A percentile compares a stretch with the other conserved stretches of the same genome.
These are phyloP conservation scores for Lepidurus arcticus DNA, from an alignment of 1,140 invertebrate species.

Conservation along the genomic window DNA sequence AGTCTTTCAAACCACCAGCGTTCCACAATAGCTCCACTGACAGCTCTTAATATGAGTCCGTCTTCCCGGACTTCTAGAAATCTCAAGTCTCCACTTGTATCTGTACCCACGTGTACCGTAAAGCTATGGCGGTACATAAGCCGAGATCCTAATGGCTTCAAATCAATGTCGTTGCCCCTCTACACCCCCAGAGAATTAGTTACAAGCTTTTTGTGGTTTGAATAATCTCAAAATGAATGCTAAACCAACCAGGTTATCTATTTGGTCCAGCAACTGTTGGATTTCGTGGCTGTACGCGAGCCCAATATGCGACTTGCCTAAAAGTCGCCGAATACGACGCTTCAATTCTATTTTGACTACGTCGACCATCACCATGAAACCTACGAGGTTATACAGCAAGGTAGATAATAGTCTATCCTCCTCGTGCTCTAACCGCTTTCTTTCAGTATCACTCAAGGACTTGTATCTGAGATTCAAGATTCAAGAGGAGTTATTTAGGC, in stretches of 20 bases:
- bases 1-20: slow-evolving; percentile 98
- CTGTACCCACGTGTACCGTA: slow-evolving; percentile 89
- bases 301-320: slow-evolving; percentile 98
- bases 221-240: slow-evolving; percentile 28
- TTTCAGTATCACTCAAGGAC: slow-evolving; percentile 84
- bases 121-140: slow-evolving; percentile 95
- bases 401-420: slow-evolving; percentile 94
- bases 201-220: background rate
- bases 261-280: slow-evolving; percentile 91
- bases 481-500: slow-evolving; percentile 4
- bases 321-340: slow-evolving; percentile 82
- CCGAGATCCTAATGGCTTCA: slow-evolving; percentile 80
- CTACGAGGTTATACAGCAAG: slow-evolving; percentile 92
- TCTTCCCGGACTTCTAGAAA: slow-evolving; percentile 99
- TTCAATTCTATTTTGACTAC: slow-evolving; percentile 79
- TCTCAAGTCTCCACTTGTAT: slow-evolving; percentile 82
- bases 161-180: slow-evolving; percentile 89
- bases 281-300: slow-evolving; percentile 95
- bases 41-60: slow-evolving; percentile 86
- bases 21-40: slow-evolving; percentile 91
- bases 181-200: slow-evolving; percentile 39
- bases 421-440: slow-evolving; percentile 93
- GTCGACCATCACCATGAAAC: slow-evolving; percentile 91
- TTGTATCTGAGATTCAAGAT: slow-evolving; percentile 61
- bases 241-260: slow-evolving; percentile 78